Base-by-base conservation (phyloP, 1,140 invertebrate genomes). In the Temnothorax longispinosus region DNA sequence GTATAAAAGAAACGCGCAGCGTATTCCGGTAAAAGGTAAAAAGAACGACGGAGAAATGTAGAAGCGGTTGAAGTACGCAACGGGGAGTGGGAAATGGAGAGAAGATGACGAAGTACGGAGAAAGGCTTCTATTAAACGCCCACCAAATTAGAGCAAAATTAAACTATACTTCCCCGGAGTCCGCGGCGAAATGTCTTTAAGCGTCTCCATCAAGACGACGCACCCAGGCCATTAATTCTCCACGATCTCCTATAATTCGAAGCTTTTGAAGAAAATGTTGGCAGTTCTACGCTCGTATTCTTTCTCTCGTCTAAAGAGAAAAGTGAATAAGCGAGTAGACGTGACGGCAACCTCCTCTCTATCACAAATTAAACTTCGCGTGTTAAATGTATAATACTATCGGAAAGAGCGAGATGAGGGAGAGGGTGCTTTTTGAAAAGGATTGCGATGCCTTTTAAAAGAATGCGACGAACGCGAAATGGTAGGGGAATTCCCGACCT, bases 111-210 rank as follows among this genome's bases (percentile, higher is more conserved):
- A 50, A 54, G 64, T 69, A 69, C 47, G 21, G 13, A 64, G 27
- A 64, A 85, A 75, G 74, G 35, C 13, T 52, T n/a, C 64, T 67
- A 56, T 81, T 81, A 81, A 56, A 69, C 77, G 64, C 77, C 81
- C 81, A 84, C 71, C 56, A 60, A 84, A 84, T 84, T 84, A 84
- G 67, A 84, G 41, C 58, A 84, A 84, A 84, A 84, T 84, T 84
- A 84, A 60, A 75, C 81, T 82, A 60, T 82, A 82, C 78, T 82
- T 82, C 27, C 41, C 15, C 50, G 27, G 32, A 78, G 27, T 65
- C 35, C 76, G 41, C 18, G 58, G 60, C 60, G 44, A 78, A 77
- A 78, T 78, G 76, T 27, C 76, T 64, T 77, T 78, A 78, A 64
- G 60, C 60, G 60, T 78, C 44, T 65, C 32, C 60, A 47, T 50